phyloP scores from a whole-genome alignment of 2,797 vertebrate genomes.

The Poeciliopsis turneri region DNA sequence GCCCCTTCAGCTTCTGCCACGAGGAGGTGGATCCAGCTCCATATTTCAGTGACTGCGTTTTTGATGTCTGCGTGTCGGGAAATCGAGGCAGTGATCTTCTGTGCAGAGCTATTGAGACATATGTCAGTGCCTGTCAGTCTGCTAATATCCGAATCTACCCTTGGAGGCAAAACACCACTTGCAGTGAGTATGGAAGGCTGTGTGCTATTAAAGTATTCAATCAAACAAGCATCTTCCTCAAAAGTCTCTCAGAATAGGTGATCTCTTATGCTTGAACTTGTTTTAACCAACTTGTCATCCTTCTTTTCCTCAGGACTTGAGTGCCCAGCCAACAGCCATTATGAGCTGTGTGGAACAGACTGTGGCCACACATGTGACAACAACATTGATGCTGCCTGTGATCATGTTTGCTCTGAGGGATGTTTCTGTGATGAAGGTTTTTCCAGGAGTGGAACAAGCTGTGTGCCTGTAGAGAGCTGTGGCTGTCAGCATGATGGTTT shows the following conservation, averaged over 20 bases:
- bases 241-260: too few relatives aligned
- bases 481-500: conserved; percentile 71
- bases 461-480: conserved; percentile 67
- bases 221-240: not conserved
- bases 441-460: conserved; percentile 60
- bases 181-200: conserved; percentile 74
- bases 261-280: not conserved
- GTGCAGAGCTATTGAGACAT: conserved; percentile 74
- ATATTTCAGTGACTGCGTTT: conserved; percentile 80
- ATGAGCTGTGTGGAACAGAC: conserved; percentile 78
- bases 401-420: conserved; percentile 70
- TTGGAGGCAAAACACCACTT: conserved; percentile 81
- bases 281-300: not conserved
- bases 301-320: conserved; percentile 41
- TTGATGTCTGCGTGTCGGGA: conserved; percentile 76
- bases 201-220: not conserved
- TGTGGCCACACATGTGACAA: conserved; percentile 68
- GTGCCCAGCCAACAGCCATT: conserved; percentile 74
- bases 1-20: conserved; percentile 80
- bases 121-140: conserved; percentile 82
- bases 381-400: conserved; percentile 58
- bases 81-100: conserved; percentile 37
- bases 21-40: conserved; percentile 62
- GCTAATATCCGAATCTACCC: conserved; percentile 59
- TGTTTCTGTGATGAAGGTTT: conserved; percentile 76